Conservation (phyloP, 1,140 invertebrate genomes). For the Glossosoma conforme region DNA sequence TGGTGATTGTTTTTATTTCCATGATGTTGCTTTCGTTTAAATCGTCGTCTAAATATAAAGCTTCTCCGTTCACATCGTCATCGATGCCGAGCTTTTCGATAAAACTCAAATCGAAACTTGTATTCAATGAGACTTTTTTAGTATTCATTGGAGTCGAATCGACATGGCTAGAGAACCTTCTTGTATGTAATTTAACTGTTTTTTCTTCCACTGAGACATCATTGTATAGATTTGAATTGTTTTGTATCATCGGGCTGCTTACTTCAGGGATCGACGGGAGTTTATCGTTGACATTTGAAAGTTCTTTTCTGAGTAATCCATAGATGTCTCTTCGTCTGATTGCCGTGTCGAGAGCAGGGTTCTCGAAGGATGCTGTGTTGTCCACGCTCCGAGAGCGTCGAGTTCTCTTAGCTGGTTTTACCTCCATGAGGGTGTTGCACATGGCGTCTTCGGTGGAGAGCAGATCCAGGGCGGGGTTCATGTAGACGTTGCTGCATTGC, state of each 20-base stretch:
- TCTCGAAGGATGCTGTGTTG: slow-evolving; percentile 43
- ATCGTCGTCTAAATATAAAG: slow-evolving; percentile 47
- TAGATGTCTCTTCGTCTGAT: slow-evolving; percentile 40
- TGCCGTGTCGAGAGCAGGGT: slow-evolving; percentile 43
- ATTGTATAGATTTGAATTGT: slow-evolving; percentile 5
- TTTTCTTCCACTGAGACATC: slow-evolving; percentile 22
- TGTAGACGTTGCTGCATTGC: slow-evolving; percentile 40
- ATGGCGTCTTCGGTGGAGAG: slow-evolving; percentile 46
- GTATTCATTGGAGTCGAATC: slow-evolving; percentile 23
- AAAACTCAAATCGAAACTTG: slow-evolving; percentile 45
- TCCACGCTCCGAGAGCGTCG: slow-evolving; percentile 36
- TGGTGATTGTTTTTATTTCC: slow-evolving; percentile 49
- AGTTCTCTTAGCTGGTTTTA: slow-evolving; percentile 41
- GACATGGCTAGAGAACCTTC: slow-evolving; percentile 1
- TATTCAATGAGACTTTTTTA: slow-evolving; percentile 10
- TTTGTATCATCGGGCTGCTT: slow-evolving; percentile 4
- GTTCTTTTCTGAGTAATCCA: slow-evolving; percentile 40
- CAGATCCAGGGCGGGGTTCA: slow-evolving; percentile 45
- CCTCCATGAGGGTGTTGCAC: slow-evolving; percentile 49
- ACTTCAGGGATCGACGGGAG: slow-evolving; percentile 27
- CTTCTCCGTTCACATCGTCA: slow-evolving; percentile 38
- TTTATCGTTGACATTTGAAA: slow-evolving; percentile 45
- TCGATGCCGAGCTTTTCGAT: slow-evolving; percentile 45
- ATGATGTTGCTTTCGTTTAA: slow-evolving; percentile 51
- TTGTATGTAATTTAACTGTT: background rate